Evolutionary conservation across 1,140 invertebrate species (phyloP).

Genomic region (Drosophila suzukii): DNA sequence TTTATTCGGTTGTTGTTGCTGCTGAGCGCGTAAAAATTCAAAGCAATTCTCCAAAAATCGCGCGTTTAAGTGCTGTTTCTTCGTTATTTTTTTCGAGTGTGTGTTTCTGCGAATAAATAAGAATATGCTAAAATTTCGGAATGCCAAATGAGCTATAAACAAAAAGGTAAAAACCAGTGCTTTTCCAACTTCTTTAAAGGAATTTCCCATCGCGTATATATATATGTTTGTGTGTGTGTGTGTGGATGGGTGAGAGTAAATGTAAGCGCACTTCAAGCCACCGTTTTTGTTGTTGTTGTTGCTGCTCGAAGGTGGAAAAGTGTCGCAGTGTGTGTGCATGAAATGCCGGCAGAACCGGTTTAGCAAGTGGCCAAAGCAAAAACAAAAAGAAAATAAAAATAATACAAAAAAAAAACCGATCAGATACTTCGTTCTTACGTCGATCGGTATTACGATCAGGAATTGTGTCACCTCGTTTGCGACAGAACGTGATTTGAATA

Average conservation of each 20-base stretch:
- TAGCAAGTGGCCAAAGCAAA: constrained; percentile 71
- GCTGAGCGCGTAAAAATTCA: constrained; percentile 54
- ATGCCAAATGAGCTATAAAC: constrained; percentile 34
- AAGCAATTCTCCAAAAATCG: constrained; percentile 16
- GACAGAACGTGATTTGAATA: constrained; percentile 6
- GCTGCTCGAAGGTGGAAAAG: constrained; percentile 45
- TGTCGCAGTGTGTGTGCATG: constrained; percentile 35
- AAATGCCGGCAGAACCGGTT: constrained; percentile 81
- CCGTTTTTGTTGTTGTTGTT: constrained; percentile 20
- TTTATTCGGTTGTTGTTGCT: constrained; percentile 23
- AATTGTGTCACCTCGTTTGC: constrained; percentile 23
- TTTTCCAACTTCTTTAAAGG: constrained; percentile 25
- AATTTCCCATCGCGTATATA: constrained; percentile 26
- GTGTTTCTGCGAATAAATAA: neutral
- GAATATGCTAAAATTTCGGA: neutral
- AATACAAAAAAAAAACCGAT: constrained; percentile 3
- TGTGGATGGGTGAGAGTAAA: constrained; percentile 11
- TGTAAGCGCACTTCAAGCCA: constrained; percentile 35
- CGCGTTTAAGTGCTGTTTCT: neutral
- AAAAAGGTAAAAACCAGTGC: constrained; percentile 41
- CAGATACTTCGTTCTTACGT: constrained; percentile 31
- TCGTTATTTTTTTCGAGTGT: constrained; percentile 25
- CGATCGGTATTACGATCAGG: constrained; percentile 37
- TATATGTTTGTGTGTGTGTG: constrained; percentile 5
- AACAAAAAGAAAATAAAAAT: constrained; percentile 39